phyloP scores from a whole-genome alignment of 2,113 vertebrate species.

The Herpailurus yagouaroundi region DNA sequence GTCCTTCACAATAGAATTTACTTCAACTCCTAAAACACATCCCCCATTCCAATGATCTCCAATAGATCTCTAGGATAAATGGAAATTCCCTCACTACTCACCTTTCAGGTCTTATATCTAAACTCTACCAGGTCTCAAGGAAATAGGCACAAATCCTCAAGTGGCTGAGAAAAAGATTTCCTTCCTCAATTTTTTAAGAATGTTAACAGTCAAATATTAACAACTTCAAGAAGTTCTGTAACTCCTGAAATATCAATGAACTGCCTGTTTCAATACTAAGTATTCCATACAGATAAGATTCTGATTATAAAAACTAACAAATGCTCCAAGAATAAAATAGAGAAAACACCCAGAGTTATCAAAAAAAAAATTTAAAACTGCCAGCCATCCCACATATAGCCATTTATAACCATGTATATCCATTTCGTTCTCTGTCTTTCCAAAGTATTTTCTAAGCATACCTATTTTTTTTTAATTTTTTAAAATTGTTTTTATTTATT shows the following conservation, averaged over 20 bases:
- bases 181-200: constrained; percentile 29
- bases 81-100: background rate
- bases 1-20: constrained; percentile 67
- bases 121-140: background rate
- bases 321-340: constrained; percentile 3
- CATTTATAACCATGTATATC: background rate
- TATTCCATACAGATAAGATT: background rate
- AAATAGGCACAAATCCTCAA: background rate
- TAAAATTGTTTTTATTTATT: too few species aligned
- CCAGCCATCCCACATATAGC: background rate
- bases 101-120: background rate
- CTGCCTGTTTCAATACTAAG: constrained; percentile 26
- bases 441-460: too few species aligned
- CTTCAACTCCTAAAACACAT: constrained; percentile 62
- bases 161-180: background rate
- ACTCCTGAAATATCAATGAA: constrained; percentile 30
- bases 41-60: background rate
- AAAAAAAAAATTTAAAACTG: constrained; percentile 13
- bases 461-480: background rate
- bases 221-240: background rate
- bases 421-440: background rate
- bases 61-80: background rate
- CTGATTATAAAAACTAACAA: constrained; percentile 29
- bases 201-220: constrained; percentile 11
- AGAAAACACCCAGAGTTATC: background rate